These are phyloP conservation scores for Adela reaumurella DNA, from an alignment of 2,888 invertebrate species.

Conservation along the genomic window DNA sequence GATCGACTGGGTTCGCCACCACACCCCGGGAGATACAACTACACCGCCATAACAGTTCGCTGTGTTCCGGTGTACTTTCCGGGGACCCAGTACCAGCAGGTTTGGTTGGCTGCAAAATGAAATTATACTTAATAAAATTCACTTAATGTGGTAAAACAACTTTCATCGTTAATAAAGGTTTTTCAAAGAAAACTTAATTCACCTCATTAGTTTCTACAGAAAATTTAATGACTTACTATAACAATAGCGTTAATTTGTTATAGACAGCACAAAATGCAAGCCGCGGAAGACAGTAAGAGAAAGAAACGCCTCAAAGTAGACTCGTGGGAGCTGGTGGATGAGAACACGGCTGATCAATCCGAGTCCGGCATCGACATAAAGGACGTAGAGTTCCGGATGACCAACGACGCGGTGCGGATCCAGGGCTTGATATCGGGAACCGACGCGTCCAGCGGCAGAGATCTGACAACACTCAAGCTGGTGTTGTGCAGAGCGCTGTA, in stretches of 20 bases:
- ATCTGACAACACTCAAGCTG: slow-evolving; percentile 36
- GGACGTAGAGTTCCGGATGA: slow-evolving; percentile 83
- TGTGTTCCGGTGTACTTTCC: too few relatives aligned
- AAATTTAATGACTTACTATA: not conserved
- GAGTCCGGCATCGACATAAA: slow-evolving; percentile 67
- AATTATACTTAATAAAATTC: too few relatives aligned
- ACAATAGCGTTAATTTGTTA: too few relatives aligned
- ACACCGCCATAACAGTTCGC: too few relatives aligned
- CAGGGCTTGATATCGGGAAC: slow-evolving; percentile 49
- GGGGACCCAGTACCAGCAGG: too few relatives aligned
- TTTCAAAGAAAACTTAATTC: not conserved
- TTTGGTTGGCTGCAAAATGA: too few relatives aligned
- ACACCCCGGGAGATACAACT: too few relatives aligned
- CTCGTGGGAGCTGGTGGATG: slow-evolving; percentile 64
- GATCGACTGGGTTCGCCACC: too few relatives aligned
- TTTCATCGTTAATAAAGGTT: not conserved
- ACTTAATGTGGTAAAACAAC: too few relatives aligned
- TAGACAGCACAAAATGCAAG: slow-evolving; percentile 63
- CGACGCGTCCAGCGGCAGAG: slow-evolving; percentile 33
- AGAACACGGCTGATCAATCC: slow-evolving; percentile 50
- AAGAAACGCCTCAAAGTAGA: slow-evolving; percentile 74
- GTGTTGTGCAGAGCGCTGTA: slow-evolving; percentile 91
- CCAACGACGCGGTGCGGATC: slow-evolving; percentile 70
- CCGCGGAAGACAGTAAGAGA: slow-evolving; percentile 61
- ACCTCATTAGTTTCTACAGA: not conserved